Percentiles rank a stretch among this genome's conserved stretches.
Conservation (phyloP, 2,113 vertebrate genomes). For the Mustela lutreola region DNA sequence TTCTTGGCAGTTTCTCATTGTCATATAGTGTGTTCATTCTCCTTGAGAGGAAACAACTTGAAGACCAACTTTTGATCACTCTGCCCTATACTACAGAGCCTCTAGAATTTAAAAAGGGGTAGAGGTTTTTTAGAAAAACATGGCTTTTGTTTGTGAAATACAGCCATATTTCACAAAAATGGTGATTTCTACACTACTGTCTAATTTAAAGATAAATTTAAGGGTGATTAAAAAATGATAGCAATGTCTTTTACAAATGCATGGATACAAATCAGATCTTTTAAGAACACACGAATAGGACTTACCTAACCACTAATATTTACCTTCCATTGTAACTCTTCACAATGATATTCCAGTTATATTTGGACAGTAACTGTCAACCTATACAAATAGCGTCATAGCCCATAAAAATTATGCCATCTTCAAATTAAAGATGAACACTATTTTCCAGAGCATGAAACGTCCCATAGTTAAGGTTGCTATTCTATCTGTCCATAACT, state of each 20-base stretch:
- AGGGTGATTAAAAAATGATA: neutral
- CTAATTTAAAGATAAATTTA: slow-evolving; percentile 19
- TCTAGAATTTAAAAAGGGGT: neutral
- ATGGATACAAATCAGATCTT: neutral
- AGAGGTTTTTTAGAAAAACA: neutral
- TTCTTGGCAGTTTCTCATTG: neutral
- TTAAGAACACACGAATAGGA: neutral
- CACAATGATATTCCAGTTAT: slow-evolving; percentile 9
- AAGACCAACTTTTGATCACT: neutral
- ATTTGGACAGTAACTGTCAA: neutral
- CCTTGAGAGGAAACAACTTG: neutral
- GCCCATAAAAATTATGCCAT: neutral
- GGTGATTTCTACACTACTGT: neutral
- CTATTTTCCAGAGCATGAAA: neutral
- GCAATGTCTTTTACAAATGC: neutral
- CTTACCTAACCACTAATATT: neutral
- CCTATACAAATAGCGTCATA: neutral
- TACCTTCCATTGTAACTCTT: neutral
- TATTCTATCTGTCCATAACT: neutral
- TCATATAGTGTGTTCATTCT: slow-evolving; percentile 35
- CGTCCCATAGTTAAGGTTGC: neutral
- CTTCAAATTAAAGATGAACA: slow-evolving; percentile 22
- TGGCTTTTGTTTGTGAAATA: slow-evolving; percentile 20
- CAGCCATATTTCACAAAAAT: neutral
- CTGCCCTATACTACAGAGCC: neutral